A percentile compares a stretch with the other conserved stretches of the same genome.
These are phyloP conservation scores for Oligia latruncula DNA, from an alignment of 2,888 invertebrate genomes.

Conservation along the genomic window DNA sequence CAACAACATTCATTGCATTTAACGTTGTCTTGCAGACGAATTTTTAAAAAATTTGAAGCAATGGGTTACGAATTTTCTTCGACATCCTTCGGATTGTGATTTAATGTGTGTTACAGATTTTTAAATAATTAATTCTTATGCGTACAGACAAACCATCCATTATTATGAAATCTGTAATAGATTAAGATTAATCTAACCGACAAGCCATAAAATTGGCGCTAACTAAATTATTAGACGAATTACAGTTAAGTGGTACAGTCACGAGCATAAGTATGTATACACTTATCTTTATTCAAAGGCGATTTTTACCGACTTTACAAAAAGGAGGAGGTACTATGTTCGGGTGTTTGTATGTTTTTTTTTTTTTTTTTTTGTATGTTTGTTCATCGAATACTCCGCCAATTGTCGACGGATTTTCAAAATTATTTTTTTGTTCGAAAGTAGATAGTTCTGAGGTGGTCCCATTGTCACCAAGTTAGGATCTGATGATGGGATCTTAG, in stretches of 20 bases:
- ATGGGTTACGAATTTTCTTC: not conserved
- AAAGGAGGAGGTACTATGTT: too few species aligned
- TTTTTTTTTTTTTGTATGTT: too few species aligned
- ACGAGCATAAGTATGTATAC: too few species aligned
- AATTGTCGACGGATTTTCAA: too few species aligned
- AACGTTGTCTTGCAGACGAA: not conserved
- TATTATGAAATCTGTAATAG: conserved; percentile 3
- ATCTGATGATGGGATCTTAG: too few species aligned
- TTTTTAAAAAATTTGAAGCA: not conserved
- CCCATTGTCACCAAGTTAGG: too few species aligned
- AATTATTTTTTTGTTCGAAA: too few species aligned
- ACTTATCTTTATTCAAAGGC: too few species aligned
- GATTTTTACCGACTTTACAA: too few species aligned
- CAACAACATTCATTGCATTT: not conserved
- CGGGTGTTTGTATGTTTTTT: too few species aligned
- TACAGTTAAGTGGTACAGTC: conserved; percentile 50
- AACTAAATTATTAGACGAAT: conserved; percentile 53
- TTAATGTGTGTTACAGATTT: not conserved
- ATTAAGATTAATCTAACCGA: conserved; percentile 48
- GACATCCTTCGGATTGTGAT: not conserved
- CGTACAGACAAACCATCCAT: conserved; percentile 18
- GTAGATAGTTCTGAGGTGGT: too few species aligned
- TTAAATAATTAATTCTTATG: not conserved
- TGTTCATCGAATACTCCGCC: too few species aligned
- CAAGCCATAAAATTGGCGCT: conserved; percentile 50